Evolutionary conservation across 2,797 vertebrate genomes (phyloP).

Genomic region (Acanthurus lineatus): DNA sequence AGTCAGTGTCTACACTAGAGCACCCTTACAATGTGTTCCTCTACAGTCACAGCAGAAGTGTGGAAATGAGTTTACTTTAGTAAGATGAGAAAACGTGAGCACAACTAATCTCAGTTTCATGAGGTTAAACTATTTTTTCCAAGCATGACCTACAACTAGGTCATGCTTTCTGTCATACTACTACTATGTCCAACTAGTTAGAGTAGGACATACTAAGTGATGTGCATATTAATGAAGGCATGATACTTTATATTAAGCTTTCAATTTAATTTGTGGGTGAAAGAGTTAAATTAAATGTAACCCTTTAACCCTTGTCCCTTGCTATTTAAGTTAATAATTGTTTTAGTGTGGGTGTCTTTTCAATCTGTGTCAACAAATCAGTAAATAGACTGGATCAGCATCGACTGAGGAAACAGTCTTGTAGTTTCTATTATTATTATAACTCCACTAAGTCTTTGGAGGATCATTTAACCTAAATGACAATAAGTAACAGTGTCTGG

Average conservation of each 20-base stretch:
- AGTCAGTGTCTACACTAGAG: not conserved
- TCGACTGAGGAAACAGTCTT: not conserved
- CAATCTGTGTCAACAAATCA: not conserved
- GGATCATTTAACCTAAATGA: not conserved
- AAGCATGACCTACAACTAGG: not conserved
- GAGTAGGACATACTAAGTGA: not conserved
- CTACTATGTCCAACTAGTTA: not conserved
- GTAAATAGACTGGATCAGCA: not conserved
- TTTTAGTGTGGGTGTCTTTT: not conserved
- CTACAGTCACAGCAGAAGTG: not conserved
- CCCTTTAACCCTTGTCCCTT: not conserved
- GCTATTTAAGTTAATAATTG: not conserved
- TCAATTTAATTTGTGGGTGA: not conserved
- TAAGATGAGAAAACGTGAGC: not conserved
- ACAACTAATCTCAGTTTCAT: not conserved
- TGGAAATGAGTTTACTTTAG: not conserved
- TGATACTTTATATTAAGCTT: not conserved
- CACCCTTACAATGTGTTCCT: not conserved
- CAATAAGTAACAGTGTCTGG: not conserved
- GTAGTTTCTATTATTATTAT: not conserved
- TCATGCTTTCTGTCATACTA: not conserved
- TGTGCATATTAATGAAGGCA: not conserved
- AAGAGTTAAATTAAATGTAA: not conserved
- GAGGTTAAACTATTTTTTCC: not conserved
- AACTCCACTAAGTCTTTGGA: conserved; percentile 1